These are phyloP conservation scores for Magallana ariakensis DNA, from an alignment of 1,140 invertebrate genomes.

Conservation along the genomic window DNA sequence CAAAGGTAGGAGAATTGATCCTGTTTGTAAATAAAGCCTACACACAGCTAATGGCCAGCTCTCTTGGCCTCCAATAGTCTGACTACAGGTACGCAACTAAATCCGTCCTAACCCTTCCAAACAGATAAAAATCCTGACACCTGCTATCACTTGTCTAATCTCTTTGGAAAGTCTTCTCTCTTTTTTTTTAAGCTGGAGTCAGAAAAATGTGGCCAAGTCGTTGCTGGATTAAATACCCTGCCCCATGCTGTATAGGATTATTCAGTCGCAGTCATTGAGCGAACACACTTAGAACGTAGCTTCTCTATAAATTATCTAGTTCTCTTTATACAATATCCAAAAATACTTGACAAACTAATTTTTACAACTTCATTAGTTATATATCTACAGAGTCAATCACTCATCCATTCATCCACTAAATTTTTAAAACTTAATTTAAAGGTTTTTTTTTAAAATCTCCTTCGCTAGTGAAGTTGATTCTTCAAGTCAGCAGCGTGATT, in stretches of 20 bases:
- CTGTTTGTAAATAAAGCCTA: conserved; percentile 2
- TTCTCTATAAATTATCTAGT: neutral
- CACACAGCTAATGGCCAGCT: neutral
- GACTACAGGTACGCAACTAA: conserved; percentile 12
- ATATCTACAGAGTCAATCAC: neutral
- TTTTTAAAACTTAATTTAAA: conserved; percentile 35
- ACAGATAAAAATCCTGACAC: conserved; percentile 1
- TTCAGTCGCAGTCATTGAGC: neutral
- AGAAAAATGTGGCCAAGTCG: neutral
- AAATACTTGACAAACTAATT: neutral
- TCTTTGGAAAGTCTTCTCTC: neutral
- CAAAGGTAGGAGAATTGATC: neutral
- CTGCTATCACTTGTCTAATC: conserved; percentile 7
- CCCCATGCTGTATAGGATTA: neutral
- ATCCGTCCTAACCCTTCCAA: neutral
- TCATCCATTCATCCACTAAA: conserved; percentile 24
- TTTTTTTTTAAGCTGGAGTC: neutral
- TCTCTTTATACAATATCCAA: neutral
- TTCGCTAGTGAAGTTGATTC: neutral
- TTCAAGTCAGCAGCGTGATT: neutral
- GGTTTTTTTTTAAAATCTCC: neutral
- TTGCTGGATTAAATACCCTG: neutral
- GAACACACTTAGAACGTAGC: no score
- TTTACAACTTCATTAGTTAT: conserved; percentile 15
- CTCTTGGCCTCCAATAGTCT: neutral